Evolutionary conservation across 2,888 invertebrate genomes (phyloP), one percentile per base, ranked within the genome.

Genomic region (Macrophya annulata): DNA sequence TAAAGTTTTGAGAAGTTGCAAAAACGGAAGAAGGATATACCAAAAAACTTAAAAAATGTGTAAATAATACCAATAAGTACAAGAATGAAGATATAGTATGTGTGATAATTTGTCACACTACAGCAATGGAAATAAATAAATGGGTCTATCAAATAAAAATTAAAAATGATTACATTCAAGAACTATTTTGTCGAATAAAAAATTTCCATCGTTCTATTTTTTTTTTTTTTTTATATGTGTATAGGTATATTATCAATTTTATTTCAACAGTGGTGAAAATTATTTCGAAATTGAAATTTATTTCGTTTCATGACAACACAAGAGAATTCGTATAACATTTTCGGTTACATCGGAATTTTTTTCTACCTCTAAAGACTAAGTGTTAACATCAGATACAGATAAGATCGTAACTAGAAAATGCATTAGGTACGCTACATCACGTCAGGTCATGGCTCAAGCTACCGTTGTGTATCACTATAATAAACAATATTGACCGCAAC

Each of bases 371-470:
- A n/a, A n/a, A n/a, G n/a, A n/a, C n/a, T n/a, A n/a, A n/a, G n/a
- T n/a, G n/a, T n/a, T n/a, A n/a, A n/a, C n/a, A n/a, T n/a, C n/a
- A n/a, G 12, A 12, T 15, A 3, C 10, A 25, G 74, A 48, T 74
- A 74, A 48, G 10, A 43, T 45, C 15, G 68, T n/a, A 9, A 6
- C 45, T 10, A 25, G 15, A 15, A 74, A 74, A 74, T 45, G 21
- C 74, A 74, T 68, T 68, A 68, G 68, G 31, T 68, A 21, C 31
- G 37, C 62, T 31, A 12, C 68, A 37, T 68, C 31, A 31, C 10
- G 68, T 68, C 31, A 3, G 68, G 68, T 68, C 68, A 31, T 68
- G 68, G 31, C n/a, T 68, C 68, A 37, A 68, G 68, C n/a, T 37
- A 68, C 8, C 12, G 68, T 37, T 9, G 31, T 25, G 12, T 6